Evolutionary conservation across 1,140 invertebrate genomes (phyloP).

Genomic region (Papilio glaucus): DNA sequence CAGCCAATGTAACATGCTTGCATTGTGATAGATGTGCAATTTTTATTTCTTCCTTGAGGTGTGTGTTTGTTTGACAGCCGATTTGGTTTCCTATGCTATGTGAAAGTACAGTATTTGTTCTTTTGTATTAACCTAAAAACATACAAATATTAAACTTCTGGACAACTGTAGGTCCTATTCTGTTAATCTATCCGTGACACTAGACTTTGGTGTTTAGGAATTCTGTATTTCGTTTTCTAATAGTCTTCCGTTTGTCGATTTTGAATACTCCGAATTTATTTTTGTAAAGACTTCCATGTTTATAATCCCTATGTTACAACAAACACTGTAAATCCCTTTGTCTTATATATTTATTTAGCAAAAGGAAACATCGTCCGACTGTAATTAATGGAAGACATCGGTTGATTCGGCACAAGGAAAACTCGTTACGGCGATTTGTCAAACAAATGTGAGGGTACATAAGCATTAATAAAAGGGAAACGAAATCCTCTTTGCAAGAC

Average conservation of each 20-base stretch:
- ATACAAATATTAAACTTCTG: background rate
- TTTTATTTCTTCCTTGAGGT: background rate
- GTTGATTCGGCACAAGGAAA: constrained; percentile 24
- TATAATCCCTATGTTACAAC: background rate
- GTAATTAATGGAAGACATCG: constrained; percentile 6
- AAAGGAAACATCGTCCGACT: background rate
- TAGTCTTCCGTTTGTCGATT: background rate
- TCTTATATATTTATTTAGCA: constrained; percentile 7
- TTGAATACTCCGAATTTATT: background rate
- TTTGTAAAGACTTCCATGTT: background rate
- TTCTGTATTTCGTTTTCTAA: background rate
- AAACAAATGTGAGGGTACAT: constrained; percentile 65
- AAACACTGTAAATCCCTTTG: background rate
- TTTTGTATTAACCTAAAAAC: too few relatives aligned
- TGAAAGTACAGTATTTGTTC: too few relatives aligned
- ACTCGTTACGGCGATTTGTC: constrained; percentile 55
- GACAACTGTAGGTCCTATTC: too few relatives aligned
- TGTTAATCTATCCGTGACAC: too few relatives aligned
- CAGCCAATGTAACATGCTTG: background rate
- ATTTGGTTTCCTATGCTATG: background rate
- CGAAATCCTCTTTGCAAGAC: constrained; percentile 72
- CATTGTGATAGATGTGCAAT: background rate
- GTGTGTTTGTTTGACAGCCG: background rate
- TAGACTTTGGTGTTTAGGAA: too few relatives aligned
- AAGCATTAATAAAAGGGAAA: constrained; percentile 74